Evolutionary conservation across 1,140 invertebrate genomes (phyloP).

Genomic region (Elysia chlorotica): DNA sequence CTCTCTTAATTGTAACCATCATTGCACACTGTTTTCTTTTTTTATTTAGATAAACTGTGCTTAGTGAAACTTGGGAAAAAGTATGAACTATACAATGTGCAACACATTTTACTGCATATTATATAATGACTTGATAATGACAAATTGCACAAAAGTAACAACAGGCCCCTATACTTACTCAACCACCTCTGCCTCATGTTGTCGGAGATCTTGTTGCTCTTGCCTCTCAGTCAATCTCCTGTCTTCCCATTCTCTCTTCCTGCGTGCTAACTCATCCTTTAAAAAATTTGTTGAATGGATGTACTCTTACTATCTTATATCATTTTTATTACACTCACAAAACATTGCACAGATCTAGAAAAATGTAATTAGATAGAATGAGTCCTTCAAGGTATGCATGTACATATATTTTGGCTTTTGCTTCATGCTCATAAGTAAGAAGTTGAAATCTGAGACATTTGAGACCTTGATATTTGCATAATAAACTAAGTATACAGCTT

Average conservation of each 20-base stretch:
- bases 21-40: neutral
- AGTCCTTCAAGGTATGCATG: too few species aligned
- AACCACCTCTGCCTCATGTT: slow-evolving; percentile 54
- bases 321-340: neutral
- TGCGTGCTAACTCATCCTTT: slow-evolving; percentile 45
- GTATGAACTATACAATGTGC: neutral
- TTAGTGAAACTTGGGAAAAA: neutral
- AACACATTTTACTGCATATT: too few species aligned
- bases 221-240: slow-evolving; percentile 44
- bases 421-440: too few species aligned
- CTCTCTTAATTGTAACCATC: neutral
- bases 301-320: neutral
- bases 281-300: neutral
- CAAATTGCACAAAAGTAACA: too few species aligned
- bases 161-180: too few species aligned
- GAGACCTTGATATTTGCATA: too few species aligned
- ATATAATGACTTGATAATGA: too few species aligned
- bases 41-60: neutral
- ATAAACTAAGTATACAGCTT: too few species aligned
- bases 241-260: slow-evolving; percentile 42
- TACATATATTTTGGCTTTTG: too few species aligned
- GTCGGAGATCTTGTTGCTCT: slow-evolving; percentile 52
- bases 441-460: neutral
- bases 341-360: too few species aligned
- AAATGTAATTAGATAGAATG: too few species aligned